These are phyloP conservation scores for Noctilio leporinus DNA, from an alignment of 2,113 vertebrate species.

Conservation along the genomic window DNA sequence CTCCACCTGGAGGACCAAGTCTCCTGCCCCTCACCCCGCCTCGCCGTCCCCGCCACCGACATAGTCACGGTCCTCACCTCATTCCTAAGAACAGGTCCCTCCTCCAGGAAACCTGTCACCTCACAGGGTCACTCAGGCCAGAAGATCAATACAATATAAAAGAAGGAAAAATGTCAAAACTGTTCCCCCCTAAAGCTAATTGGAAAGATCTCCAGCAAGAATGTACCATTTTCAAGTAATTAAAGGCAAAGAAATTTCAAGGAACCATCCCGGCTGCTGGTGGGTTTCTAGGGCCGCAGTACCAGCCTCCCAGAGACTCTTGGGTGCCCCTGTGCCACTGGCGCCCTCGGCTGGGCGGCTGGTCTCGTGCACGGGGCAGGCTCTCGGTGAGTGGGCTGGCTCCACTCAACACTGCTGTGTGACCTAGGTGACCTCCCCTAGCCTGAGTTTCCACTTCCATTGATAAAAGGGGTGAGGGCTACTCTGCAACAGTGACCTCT, in stretches of 20 bases:
- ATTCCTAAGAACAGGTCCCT: background rate
- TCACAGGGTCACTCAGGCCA: background rate
- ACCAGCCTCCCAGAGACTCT: background rate
- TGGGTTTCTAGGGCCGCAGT: background rate
- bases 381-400: rapidly evolving
- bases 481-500: background rate
- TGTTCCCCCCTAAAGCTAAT: background rate
- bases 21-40: rapidly evolving
- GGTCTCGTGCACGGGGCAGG: rapidly evolving
- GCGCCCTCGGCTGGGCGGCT: too few relatives aligned
- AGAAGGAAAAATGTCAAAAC: background rate
- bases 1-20: rapidly evolving
- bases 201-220: background rate
- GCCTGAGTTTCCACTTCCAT: background rate
- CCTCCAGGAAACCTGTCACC: background rate
- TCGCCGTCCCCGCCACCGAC: background rate
- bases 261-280: background rate
- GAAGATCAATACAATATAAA: background rate
- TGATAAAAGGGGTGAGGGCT: background rate
- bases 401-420: rapidly evolving
- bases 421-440: background rate
- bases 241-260: background rate
- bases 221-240: background rate
- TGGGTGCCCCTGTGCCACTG: rapidly evolving
- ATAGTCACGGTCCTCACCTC: background rate